Base-by-base conservation (phyloP, 2,888 invertebrate species). In the Caenorhabditis angaria region DNA sequence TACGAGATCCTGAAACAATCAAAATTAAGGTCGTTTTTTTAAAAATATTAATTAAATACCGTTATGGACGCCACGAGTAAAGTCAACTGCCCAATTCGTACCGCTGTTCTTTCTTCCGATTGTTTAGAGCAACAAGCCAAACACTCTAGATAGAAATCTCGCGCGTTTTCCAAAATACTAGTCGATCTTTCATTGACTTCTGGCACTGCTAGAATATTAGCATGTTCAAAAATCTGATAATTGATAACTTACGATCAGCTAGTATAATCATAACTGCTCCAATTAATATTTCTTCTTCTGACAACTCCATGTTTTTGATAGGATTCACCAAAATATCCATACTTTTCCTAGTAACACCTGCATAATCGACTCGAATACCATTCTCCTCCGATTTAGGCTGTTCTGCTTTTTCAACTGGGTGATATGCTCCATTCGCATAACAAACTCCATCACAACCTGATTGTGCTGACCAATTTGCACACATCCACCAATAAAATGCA, bases 401-500 rank as follows among this genome's bases (percentile, higher is more conserved):
- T 12, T 53, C 53, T 2, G 14, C 51, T 48, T 64, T 66, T 29
- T 71, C 64, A 22, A 55, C 32, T n/a, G 71, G 71, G 53, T 71
- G 71, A 51, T 71, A 71, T 29, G 71, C 25, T 56, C 83, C 85
- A 53, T 85, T 85, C 18, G 78, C 78, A 61, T 84, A 85, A 58
- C 84, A 85, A 10, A 84, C 77, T 29, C 81, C 77, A 14, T 72
- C 61, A 59, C 73, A 72, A 10, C 63, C 63, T 14, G 64, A 47
- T 20, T 70, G 65, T 3, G 72, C 74, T 3, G 77, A 66, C 84
- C 84, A 85, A 41, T 77, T 72, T 18, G 76, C 75, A 6, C 76
- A 68, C 56, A 78, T 53, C 82, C 82, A 82, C 83, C 84, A 84
- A 65, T 84, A 83, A 68, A 82, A 85, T 18, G 79, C 68, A 14